Conservation (phyloP, 2,797 vertebrate genomes). For the Melopsittacus undulatus region DNA sequence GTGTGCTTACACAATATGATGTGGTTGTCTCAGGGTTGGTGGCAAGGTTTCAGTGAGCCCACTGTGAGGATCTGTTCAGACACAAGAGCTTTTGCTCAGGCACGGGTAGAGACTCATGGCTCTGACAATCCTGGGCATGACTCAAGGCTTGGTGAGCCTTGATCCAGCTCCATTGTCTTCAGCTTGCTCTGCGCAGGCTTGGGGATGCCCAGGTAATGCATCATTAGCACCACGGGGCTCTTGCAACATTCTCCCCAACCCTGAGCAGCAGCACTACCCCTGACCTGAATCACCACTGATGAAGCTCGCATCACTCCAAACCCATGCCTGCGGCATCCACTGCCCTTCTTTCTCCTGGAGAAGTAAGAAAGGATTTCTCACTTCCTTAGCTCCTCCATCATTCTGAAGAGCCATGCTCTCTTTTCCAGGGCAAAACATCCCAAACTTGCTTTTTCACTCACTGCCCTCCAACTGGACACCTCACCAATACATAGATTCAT, state of each 20-base stretch:
- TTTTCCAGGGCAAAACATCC: not conserved
- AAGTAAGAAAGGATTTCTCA: not conserved
- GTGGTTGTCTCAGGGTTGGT: not conserved
- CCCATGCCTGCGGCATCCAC: fast-evolving
- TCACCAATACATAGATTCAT: not conserved
- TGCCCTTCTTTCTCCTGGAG: not conserved
- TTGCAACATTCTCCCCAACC: not conserved
- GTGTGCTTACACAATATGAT: not conserved
- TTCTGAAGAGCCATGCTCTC: not conserved
- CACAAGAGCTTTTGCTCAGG: not conserved
- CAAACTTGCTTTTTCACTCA: not conserved
- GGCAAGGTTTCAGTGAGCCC: not conserved
- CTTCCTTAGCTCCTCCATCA: not conserved
- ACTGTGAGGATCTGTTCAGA: not conserved
- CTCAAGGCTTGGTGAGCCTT: not conserved
- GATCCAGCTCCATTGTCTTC: fast-evolving
- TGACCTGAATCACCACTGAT: fast-evolving
- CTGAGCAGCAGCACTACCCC: fast-evolving
- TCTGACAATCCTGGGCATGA: not conserved
- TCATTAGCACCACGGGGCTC: fast-evolving
- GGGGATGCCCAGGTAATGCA: not conserved
- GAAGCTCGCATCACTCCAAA: not conserved
- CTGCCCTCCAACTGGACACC: not conserved
- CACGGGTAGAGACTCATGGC: fast-evolving
- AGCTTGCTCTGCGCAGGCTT: not conserved